Conservation (phyloP, 2,797 vertebrate species). For the Pangasius sanitwongsei region DNA sequence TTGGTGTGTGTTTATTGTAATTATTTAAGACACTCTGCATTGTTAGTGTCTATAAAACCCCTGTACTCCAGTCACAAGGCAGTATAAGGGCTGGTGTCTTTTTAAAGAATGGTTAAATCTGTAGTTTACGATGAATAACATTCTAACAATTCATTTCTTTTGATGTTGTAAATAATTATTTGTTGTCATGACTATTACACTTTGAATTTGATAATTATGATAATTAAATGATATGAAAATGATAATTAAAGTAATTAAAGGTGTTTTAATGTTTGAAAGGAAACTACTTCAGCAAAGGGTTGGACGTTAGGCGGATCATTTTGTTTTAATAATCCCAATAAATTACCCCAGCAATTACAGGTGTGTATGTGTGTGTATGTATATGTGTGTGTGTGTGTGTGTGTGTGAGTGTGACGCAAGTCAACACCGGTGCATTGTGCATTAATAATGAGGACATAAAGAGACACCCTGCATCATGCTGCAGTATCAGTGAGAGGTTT, state of each 20-base stretch:
- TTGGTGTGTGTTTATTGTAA: neutral
- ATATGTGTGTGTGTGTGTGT: neutral
- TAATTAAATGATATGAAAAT: neutral
- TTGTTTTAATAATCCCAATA: slow-evolving; percentile 7
- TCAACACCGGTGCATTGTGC: slow-evolving; percentile 1
- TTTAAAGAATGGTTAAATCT: neutral
- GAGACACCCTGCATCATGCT: neutral
- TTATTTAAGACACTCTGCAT: neutral
- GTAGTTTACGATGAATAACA: neutral
- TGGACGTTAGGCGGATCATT: no score
- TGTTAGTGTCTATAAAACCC: neutral
- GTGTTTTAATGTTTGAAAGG: neutral
- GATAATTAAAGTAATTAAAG: neutral
- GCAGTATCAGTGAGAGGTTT: neutral
- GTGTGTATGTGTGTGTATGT: neutral
- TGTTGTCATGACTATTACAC: neutral
- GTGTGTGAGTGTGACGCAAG: neutral
- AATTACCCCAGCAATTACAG: neutral
- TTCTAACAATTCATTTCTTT: neutral
- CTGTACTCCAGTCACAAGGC: neutral
- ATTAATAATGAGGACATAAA: slow-evolving; percentile 29
- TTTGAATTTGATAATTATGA: neutral
- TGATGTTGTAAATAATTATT: neutral
- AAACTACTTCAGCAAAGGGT: neutral
- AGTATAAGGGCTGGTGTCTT: neutral